Conservation (phyloP, 2,113 vertebrate genomes). For the Rhinoderma darwinii region DNA sequence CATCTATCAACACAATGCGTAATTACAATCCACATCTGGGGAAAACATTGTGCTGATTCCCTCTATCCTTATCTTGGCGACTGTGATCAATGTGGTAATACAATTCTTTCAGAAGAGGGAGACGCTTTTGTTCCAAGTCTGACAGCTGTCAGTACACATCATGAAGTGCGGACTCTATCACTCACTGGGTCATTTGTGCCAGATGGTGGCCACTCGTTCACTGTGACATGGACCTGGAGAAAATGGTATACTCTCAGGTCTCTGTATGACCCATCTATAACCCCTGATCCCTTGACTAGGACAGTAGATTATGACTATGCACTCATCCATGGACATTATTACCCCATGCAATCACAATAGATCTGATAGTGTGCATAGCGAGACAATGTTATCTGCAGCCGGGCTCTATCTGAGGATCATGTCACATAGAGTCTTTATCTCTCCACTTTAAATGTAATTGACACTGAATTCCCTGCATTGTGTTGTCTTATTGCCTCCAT, state of each 20-base stretch:
- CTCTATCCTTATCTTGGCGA: slow-evolving; percentile 52
- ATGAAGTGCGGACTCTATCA: not conserved
- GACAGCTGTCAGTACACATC: slow-evolving; percentile 54
- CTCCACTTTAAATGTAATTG: slow-evolving; percentile 8
- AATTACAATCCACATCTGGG: slow-evolving; percentile 59
- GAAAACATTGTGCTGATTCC: slow-evolving; percentile 50
- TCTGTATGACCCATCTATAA: slow-evolving; percentile 36
- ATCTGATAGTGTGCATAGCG: slow-evolving; percentile 15
- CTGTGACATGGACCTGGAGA: not conserved
- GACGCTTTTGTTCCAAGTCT: slow-evolving; percentile 48
- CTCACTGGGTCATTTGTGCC: slow-evolving; percentile 30
- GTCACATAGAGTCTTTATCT: slow-evolving; percentile 2
- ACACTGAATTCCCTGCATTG: slow-evolving; percentile 28
- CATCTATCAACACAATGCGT: slow-evolving; percentile 57
- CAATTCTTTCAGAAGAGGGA: slow-evolving; percentile 54
- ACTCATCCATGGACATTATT: not conserved
- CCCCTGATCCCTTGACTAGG: slow-evolving; percentile 1
- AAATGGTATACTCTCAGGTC: not conserved
- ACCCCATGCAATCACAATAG: slow-evolving; percentile 22
- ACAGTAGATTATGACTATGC: slow-evolving; percentile 2
- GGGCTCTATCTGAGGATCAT: slow-evolving; percentile 12
- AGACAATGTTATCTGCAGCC: slow-evolving; percentile 47
- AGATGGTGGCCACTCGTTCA: not conserved
- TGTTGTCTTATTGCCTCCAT: slow-evolving; percentile 15
- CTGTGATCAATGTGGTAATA: slow-evolving; percentile 55